phyloP scores from a whole-genome alignment of 2,113 vertebrate genomes.

The Lethenteron camtschaticum region DNA sequence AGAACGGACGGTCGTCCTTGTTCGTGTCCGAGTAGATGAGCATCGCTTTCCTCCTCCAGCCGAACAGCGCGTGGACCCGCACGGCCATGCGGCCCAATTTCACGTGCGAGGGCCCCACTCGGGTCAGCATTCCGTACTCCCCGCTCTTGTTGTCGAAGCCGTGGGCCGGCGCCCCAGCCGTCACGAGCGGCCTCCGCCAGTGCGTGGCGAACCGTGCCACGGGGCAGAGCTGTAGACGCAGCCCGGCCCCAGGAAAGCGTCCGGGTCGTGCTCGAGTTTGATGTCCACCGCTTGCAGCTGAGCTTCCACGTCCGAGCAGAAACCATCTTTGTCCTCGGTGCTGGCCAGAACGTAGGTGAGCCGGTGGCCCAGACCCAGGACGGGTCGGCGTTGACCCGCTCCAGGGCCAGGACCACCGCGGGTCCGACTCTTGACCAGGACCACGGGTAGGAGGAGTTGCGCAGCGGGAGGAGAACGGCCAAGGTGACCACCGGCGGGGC shows the following conservation, averaged over 20 bases:
- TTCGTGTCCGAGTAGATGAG: constrained; percentile 44
- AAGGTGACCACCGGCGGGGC: constrained; percentile 20
- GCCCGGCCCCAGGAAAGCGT: constrained; percentile 55
- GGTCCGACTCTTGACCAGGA: constrained; percentile 68
- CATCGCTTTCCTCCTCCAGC: constrained; percentile 38
- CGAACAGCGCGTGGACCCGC: constrained; percentile 39
- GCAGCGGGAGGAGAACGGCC: constrained; percentile 46
- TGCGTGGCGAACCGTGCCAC: constrained; percentile 55
- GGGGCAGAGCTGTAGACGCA: constrained; percentile 48
- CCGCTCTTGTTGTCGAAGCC: constrained; percentile 30
- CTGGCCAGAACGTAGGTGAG: constrained; percentile 30
- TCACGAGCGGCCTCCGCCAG: constrained; percentile 59
- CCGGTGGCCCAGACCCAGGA: constrained; percentile 22
- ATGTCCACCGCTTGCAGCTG: constrained; percentile 57
- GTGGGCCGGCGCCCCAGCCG: constrained; percentile 45
- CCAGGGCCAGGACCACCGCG: constrained; percentile 33
- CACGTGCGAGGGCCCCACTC: constrained; percentile 50
- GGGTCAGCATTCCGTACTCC: constrained; percentile 37
- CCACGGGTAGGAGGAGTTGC: constrained; percentile 65
- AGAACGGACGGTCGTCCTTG: constrained; percentile 38
- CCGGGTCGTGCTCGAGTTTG: constrained; percentile 32
- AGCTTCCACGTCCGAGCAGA: constrained; percentile 55
- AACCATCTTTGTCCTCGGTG: constrained; percentile 40
- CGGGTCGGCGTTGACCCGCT: constrained; percentile 22
- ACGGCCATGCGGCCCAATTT: constrained; percentile 50